These are phyloP conservation scores for Varanus salvator DNA, from an alignment of 2,113 vertebrate genomes.

Conservation along the genomic window DNA sequence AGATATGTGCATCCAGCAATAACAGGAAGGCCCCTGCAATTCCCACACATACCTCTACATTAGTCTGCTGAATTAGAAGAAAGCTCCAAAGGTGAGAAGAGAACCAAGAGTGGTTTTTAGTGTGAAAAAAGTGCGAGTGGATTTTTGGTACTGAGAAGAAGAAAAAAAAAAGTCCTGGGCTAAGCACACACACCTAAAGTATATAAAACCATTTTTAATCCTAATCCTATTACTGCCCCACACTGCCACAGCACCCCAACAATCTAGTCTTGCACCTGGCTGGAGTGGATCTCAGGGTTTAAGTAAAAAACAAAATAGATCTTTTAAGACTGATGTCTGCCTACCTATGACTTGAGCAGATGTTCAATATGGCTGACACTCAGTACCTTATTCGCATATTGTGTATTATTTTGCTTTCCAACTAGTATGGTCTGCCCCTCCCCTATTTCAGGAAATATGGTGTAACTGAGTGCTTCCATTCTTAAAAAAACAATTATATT, in stretches of 20 bases:
- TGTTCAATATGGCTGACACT: not conserved
- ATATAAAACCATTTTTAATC: no score
- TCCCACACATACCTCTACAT: not conserved
- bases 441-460: slow-evolving; percentile 46
- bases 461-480: not conserved
- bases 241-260: no score
- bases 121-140: no score
- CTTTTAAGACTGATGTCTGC: not conserved
- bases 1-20: no score
- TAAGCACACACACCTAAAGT: no score
- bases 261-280: no score
- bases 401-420: not conserved
- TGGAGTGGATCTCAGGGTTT: no score
- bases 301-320: not conserved
- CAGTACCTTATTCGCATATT: slow-evolving; percentile 25
- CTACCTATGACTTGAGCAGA: not conserved
- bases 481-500: not conserved
- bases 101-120: not conserved
- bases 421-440: slow-evolving; percentile 13
- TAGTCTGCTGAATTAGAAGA: not conserved
- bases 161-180: no score
- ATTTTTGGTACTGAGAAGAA: no score
- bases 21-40: no score
- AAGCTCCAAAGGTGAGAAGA: not conserved
- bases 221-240: no score